Percentiles rank a stretch among this genome's conserved stretches.
These are phyloP conservation scores for Heterochromis multidens DNA, from an alignment of 2,113 vertebrate genomes.

Conservation along the genomic window DNA sequence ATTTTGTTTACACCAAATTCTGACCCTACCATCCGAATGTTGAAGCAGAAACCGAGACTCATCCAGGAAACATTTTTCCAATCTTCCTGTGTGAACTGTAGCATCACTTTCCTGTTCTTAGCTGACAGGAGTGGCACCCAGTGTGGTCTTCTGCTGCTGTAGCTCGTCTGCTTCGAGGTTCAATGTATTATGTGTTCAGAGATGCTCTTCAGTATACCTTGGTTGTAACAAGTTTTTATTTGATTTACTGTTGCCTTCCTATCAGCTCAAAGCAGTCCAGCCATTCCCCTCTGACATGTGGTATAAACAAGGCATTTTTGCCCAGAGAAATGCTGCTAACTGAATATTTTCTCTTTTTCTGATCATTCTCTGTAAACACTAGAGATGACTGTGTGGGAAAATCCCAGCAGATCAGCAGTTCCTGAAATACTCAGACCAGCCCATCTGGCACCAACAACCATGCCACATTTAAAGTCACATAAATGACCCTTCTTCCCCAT, in stretches of 20 bases:
- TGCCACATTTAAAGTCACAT: background rate
- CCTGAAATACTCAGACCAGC: background rate
- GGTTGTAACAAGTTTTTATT: background rate
- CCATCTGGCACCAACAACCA: no score
- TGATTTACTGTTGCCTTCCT: background rate
- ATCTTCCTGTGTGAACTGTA: background rate
- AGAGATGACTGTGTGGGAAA: background rate
- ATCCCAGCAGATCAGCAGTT: background rate
- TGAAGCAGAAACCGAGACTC: background rate
- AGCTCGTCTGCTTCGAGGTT: background rate
- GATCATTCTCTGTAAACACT: background rate
- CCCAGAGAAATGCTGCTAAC: background rate
- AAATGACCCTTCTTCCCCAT: background rate
- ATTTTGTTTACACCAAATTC: background rate
- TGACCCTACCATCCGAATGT: background rate
- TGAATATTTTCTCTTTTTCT: background rate
- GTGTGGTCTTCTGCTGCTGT: background rate
- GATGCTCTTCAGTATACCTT: background rate
- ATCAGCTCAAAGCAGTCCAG: no score
- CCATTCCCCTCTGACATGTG: background rate
- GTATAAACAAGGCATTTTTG: background rate
- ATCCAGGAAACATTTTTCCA: background rate
- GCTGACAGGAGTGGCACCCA: background rate
- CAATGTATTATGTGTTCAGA: background rate
- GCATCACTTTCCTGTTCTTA: background rate